phyloP scores from a whole-genome alignment of 1,140 invertebrate genomes.

The Caenorhabditis inopinata region DNA sequence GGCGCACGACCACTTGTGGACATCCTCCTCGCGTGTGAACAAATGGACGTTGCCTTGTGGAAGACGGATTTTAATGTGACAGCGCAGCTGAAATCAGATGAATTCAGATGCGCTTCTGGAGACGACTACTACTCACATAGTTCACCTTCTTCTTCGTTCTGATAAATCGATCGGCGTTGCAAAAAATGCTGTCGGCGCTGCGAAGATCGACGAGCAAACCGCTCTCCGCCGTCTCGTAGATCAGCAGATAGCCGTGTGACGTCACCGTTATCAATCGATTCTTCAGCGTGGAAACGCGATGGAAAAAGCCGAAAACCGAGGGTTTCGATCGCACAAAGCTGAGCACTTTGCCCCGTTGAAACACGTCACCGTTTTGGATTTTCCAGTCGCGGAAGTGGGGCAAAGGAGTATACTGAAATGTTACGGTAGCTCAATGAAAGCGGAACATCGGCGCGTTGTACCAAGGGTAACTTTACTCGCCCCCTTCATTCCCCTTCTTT shows the following conservation, averaged over 20 bases:
- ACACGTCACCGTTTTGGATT: too few species aligned
- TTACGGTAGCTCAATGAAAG: too few species aligned
- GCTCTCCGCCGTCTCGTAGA: neutral
- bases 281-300: neutral
- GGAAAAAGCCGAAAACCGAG: neutral
- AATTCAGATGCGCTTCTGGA: neutral
- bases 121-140: neutral
- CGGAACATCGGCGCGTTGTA: too few species aligned
- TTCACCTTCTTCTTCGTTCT: neutral
- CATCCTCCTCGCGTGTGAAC: neutral
- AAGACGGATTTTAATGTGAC: constrained; percentile 4
- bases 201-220: neutral
- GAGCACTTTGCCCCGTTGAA: neutral
- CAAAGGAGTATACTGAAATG: too few species aligned
- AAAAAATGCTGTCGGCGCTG: neutral
- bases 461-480: too few species aligned
- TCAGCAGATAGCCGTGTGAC: neutral
- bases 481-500: too few species aligned
- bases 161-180: neutral
- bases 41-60: neutral
- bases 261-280: neutral
- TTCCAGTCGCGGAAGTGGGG: too few species aligned
- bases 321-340: neutral
- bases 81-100: neutral
- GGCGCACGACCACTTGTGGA: constrained; percentile 10